Base-by-base conservation (phyloP, 2,113 vertebrate genomes). In the Corythornis cristatus region DNA sequence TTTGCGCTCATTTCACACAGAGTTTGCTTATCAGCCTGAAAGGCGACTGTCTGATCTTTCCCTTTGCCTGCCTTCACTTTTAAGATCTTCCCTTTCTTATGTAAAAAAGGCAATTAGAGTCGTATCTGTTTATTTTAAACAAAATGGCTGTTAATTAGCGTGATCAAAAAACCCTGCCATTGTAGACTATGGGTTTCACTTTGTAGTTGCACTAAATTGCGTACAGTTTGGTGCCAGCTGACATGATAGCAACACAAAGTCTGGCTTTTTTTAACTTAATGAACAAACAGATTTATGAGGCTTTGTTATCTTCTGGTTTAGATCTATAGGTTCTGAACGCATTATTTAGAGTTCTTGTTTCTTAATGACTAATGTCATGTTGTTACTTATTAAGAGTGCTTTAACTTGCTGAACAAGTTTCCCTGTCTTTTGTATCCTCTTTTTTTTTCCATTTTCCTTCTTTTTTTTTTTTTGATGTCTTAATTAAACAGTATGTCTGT, bases 31-130 rank as follows among this genome's bases (percentile, higher is more conserved):
- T 97, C 97, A 96, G 95, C 87, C 97, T 97, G 97, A 98, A 97
- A 98, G 98, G 93, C 94, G 86, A 96, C 96, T 96, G 97, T 98
- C 98, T 99, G 98, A 98, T 99, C 98, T 98, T 98, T 94, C 91
- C 96, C 96, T 97, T 97, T 96, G 97, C 97, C 75, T 98, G 98
- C 98, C 98, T 98, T 98, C 97, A 99, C 98, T 99, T 99, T 99
- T 98, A 99, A 99, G 99, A 99, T 99, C 98, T 98, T 98, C 97
- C 97, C 98, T 99, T 99, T 99, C 99, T 99, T 99, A 99, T 99
- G 99, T 98, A 99, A 99, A 99, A 98, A 98, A 99, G 99, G 98
- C 99, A 99, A 99, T 99, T 99, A 99, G 98, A 99, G 97, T 98
- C 98, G 95, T 99, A 99, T 99, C 99, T 99, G 99, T 99, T 99